Conservation (phyloP, 2,797 vertebrate genomes). For the Bovichtus variegatus region DNA sequence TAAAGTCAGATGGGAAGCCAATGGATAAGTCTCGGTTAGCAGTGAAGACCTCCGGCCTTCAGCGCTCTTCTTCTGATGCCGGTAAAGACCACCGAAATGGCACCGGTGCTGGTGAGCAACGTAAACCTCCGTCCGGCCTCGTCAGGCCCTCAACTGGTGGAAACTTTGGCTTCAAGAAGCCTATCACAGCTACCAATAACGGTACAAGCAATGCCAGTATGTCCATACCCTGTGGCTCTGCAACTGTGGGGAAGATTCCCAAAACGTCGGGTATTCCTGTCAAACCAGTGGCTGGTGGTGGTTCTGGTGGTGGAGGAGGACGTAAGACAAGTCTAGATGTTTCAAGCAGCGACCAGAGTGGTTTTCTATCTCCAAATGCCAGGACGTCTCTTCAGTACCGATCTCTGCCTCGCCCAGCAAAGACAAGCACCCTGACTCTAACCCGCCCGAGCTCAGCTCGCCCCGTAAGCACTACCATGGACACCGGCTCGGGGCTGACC, state of each 20-base stretch:
- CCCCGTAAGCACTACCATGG: conserved; percentile 92
- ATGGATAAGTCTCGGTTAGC: conserved; percentile 92
- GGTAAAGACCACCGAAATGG: conserved; percentile 88
- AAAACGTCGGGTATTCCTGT: conserved; percentile 95
- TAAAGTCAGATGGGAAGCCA: conserved; percentile 76
- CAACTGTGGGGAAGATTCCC: conserved; percentile 88
- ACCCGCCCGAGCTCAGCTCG: conserved; percentile 87
- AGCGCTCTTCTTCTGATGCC: conserved; percentile 94
- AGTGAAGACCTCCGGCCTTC: conserved; percentile 90
- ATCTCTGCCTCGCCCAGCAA: conserved; percentile 96
- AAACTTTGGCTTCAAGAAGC: conserved; percentile 96
- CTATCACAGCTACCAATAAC: conserved; percentile 82
- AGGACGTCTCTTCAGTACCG: conserved; percentile 96
- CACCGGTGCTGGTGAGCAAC: conserved; percentile 82
- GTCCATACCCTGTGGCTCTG: conserved; percentile 74
- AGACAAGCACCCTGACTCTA: conserved; percentile 94
- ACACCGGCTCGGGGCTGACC: conserved; percentile 87
- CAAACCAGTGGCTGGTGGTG: conserved; percentile 84
- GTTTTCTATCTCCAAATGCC: conserved; percentile 93
- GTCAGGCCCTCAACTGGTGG: conserved; percentile 89
- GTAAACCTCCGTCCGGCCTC: conserved; percentile 94
- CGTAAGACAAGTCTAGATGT: conserved; percentile 96
- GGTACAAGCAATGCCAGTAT: conserved; percentile 79
- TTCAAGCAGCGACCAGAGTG: conserved; percentile 88
- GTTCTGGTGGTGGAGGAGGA: conserved; percentile 69